phyloP scores from a whole-genome alignment of 2,888 invertebrate species.

The Heteromurus nitidus region DNA sequence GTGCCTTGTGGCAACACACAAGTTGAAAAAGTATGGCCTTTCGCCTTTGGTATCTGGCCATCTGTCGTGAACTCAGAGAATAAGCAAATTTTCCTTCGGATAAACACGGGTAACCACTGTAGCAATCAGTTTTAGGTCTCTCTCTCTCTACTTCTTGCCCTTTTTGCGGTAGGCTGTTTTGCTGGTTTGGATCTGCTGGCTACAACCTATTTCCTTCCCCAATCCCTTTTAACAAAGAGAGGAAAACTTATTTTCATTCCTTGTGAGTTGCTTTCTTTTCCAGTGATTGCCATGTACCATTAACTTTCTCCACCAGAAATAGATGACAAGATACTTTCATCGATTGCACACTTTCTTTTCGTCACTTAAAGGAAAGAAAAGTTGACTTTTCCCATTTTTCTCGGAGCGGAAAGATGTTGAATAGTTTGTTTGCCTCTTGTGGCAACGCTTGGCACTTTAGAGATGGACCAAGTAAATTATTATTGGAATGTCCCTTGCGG shows the following conservation, averaged over 20 bases:
- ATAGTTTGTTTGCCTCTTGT: constrained; percentile 18
- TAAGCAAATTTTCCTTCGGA: background rate
- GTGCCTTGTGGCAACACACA: background rate
- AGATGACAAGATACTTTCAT: constrained; percentile 42
- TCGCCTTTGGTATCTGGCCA: constrained; percentile 1
- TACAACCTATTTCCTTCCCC: background rate
- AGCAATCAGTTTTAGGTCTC: background rate
- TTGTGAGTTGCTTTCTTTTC: background rate
- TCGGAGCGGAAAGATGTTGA: constrained; percentile 7
- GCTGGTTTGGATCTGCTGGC: background rate
- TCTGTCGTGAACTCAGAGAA: background rate
- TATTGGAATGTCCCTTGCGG: constrained; percentile 45
- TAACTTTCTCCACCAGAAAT: constrained; percentile 2
- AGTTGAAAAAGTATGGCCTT: background rate
- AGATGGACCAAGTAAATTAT: constrained; percentile 43
- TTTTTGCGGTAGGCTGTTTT: background rate
- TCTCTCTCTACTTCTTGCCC: background rate
- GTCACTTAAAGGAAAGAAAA: constrained; percentile 23
- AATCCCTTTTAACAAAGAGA: too few relatives aligned
- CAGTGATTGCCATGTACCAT: background rate
- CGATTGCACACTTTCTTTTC: constrained; percentile 21
- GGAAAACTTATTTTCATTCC: constrained; percentile 7
- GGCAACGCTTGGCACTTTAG: constrained; percentile 30
- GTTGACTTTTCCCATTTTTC: constrained; percentile 34
- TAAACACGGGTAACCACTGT: background rate